These are phyloP conservation scores for Panopea generosa DNA, from an alignment of 2,888 invertebrate species.

Conservation along the genomic window DNA sequence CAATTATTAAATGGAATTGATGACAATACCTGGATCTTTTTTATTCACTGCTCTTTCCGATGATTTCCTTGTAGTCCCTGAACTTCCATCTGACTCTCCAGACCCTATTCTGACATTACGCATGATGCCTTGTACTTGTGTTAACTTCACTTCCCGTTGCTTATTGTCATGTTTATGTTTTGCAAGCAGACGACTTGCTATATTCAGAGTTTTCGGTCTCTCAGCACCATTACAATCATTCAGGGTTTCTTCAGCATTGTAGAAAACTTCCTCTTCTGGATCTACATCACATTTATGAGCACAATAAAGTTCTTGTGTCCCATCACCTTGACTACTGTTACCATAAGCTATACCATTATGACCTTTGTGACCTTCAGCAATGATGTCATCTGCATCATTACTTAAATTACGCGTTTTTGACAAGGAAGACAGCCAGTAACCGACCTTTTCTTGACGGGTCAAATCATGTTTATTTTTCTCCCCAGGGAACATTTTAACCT, in stretches of 20 bases:
- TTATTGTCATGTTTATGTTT: background rate
- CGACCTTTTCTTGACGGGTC: slow-evolving; percentile 53
- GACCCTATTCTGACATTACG: slow-evolving; percentile 20
- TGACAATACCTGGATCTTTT: slow-evolving; percentile 43
- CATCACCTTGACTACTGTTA: too few relatives aligned
- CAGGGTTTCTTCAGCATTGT: slow-evolving; percentile 12
- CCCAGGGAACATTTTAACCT: slow-evolving; percentile 42
- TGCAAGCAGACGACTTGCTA: background rate
- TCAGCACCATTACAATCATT: slow-evolving; percentile 8
- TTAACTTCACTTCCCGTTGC: background rate
- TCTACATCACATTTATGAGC: background rate
- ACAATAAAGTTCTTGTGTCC: too few relatives aligned
- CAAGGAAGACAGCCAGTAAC: slow-evolving; percentile 57
- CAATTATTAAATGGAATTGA: too few relatives aligned
- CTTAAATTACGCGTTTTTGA: background rate
- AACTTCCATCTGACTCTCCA: slow-evolving; percentile 41
- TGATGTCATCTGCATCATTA: background rate
- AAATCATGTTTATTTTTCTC: slow-evolving; percentile 36
- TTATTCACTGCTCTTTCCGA: slow-evolving; percentile 27
- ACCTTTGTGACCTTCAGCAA: background rate
- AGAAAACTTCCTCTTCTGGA: slow-evolving; percentile 38
- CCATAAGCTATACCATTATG: too few relatives aligned
- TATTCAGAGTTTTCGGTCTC: slow-evolving; percentile 26
- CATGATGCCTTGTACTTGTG: too few relatives aligned
- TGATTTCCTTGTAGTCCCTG: slow-evolving; percentile 9